Base-by-base conservation (phyloP, 1,140 invertebrate genomes). In the Drosophila mojavensis region DNA sequence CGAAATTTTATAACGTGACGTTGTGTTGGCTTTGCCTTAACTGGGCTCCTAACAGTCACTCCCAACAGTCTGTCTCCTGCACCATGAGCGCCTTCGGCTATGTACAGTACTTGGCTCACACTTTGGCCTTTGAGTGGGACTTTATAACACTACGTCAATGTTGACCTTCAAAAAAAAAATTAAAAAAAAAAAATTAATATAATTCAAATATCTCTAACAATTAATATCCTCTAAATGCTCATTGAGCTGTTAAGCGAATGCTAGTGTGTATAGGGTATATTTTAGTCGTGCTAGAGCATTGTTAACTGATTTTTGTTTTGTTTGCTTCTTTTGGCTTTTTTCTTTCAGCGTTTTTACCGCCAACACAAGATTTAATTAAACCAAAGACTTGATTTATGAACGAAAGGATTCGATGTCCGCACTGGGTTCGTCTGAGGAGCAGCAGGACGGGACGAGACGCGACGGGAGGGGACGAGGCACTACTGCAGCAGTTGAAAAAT, bases 331-430 rank as follows among this genome's bases (percentile, higher is more conserved):
- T 54, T 55, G 64, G 33, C 33, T 67, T 33, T 80, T 81, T 78
- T 82, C 70, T 83, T 76, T 76, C 74, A 74, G 88, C 81, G 77
- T 82, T 91, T 91, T 91, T 91, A 91, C 90, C 85, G 90, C 90
- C 90, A 91, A 90, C 90, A 90, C 90, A 91, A 91, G 90, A 91
- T 91, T 91, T 91, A 91, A 91, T 91, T 91, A 91, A 91, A 91
- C 90, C 90, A 90, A 91, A 90, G 90, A 91, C 90, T 91, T 91
- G 90, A 91, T 91, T 91, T 91, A 91, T 91, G 90, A 91, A 89
- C 86, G 90, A 91, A 91, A 91, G 90, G 90, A 91, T 91, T 91
- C 86, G 80, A 83, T 81, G 75, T 77, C 75, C 74, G 69, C 66
- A 75, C 64, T 65, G 56, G 62, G 55, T 53, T 36, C 45, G 60